Evolutionary conservation across 2,888 invertebrate species (phyloP).

Genomic region (Isoperla grammatica): DNA sequence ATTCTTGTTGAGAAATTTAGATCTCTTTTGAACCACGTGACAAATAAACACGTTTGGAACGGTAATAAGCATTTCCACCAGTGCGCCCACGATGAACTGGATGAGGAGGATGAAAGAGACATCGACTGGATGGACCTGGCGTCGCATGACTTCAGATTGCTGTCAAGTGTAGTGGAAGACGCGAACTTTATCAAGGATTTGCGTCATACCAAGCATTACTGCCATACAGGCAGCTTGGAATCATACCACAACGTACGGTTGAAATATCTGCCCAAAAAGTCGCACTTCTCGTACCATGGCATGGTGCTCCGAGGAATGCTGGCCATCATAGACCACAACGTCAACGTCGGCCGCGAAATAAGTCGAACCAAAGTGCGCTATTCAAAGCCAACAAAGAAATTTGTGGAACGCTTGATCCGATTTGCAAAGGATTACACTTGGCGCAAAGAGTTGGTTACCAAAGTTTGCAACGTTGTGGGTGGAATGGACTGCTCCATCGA

Average conservation of each 20-base stretch:
- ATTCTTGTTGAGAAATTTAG: no score
- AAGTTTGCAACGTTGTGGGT: neutral
- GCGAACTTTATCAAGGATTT: constrained; percentile 1
- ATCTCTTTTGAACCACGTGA: neutral
- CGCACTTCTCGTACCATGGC: neutral
- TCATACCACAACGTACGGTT: no score
- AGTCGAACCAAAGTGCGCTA: neutral
- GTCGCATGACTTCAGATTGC: neutral
- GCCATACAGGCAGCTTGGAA: neutral
- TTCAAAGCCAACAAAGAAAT: constrained; percentile 8
- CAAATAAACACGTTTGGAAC: neutral
- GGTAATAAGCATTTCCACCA: no score
- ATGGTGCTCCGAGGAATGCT: constrained; percentile 6
- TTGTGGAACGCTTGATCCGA: neutral
- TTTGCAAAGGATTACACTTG: neutral
- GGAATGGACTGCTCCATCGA: neutral
- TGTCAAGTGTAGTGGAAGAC: neutral
- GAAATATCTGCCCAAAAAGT: constrained; percentile 1
- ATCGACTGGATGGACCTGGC: neutral
- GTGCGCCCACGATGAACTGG: neutral
- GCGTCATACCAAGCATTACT: neutral
- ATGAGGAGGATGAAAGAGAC: neutral
- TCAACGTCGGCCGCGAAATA: neutral
- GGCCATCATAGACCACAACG: constrained; percentile 4
- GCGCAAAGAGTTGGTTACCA: constrained; percentile 26